Evolutionary conservation across 2,113 vertebrate species (phyloP).

Genomic region (Orycteropus afer): DNA sequence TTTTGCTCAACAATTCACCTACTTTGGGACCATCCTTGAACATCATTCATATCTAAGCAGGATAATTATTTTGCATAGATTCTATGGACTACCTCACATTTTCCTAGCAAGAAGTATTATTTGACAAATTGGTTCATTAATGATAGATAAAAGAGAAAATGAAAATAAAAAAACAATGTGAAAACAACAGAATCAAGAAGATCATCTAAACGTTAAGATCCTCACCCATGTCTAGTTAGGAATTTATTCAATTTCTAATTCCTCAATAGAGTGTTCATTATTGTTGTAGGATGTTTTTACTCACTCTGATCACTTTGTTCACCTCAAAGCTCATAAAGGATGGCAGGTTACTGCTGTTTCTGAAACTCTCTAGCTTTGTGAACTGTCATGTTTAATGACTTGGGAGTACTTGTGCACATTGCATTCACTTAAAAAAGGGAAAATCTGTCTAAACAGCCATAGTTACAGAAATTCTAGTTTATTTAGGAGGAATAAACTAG

Average conservation of each 20-base stretch:
- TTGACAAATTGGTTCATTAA: not conserved
- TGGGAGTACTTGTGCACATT: constrained; percentile 64
- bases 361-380: constrained; percentile 62
- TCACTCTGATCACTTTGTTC: constrained; percentile 35
- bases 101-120: not conserved
- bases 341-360: constrained; percentile 46
- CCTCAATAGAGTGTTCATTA: not conserved
- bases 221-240: not conserved
- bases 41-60: not conserved
- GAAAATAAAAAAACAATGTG: too few species aligned
- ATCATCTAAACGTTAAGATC: not conserved
- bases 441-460: constrained; percentile 68
- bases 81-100: not conserved
- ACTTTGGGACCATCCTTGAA: not conserved
- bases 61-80: not conserved
- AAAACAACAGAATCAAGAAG: not conserved
- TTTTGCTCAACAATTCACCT: constrained; percentile 12
- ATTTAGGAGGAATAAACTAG: constrained; percentile 84
- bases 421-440: constrained; percentile 73
- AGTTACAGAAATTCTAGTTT: constrained; percentile 77
- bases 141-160: not conserved
- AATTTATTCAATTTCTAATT: not conserved
- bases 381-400: constrained; percentile 74
- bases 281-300: constrained; percentile 64
- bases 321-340: constrained; percentile 73